phyloP scores from a whole-genome alignment of 2,888 invertebrate genomes.

The Ditylenchus weischeri region DNA sequence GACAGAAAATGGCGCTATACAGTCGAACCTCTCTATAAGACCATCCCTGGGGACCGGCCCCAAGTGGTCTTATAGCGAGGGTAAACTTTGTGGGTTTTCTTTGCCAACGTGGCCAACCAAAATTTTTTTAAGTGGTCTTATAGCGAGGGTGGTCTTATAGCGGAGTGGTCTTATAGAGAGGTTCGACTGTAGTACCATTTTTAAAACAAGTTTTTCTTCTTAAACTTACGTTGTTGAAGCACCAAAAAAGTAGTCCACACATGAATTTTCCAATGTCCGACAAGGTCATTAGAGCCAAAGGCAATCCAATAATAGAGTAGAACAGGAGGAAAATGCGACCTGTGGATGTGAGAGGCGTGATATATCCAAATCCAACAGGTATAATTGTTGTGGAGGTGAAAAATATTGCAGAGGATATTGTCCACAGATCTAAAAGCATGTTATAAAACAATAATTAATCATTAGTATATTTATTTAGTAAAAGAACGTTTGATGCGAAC shows the following conservation, averaged over 20 bases:
- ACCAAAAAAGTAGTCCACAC: slow-evolving; percentile 40
- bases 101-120: too few relatives aligned
- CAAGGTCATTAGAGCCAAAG: slow-evolving; percentile 51
- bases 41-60: too few relatives aligned
- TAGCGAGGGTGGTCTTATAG: too few relatives aligned
- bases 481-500: too few relatives aligned
- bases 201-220: not conserved
- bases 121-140: too few relatives aligned
- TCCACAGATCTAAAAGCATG: slow-evolving; percentile 39
- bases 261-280: slow-evolving; percentile 52
- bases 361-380: slow-evolving; percentile 54
- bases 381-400: slow-evolving; percentile 52
- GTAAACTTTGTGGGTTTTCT: too few relatives aligned
- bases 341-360: slow-evolving; percentile 46
- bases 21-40: too few relatives aligned
- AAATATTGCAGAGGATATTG: slow-evolving; percentile 44
- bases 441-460: not conserved
- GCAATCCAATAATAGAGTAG: slow-evolving; percentile 51
- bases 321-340: slow-evolving; percentile 48
- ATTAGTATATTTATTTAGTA: too few relatives aligned
- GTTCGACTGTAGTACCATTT: too few relatives aligned
- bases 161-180: too few relatives aligned
- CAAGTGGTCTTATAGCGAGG: too few relatives aligned
- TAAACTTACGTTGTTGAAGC: slow-evolving; percentile 35
- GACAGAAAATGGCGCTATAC: too few relatives aligned